Base-by-base conservation (phyloP, 2,797 vertebrate genomes). In the Gambelia wislizenii region DNA sequence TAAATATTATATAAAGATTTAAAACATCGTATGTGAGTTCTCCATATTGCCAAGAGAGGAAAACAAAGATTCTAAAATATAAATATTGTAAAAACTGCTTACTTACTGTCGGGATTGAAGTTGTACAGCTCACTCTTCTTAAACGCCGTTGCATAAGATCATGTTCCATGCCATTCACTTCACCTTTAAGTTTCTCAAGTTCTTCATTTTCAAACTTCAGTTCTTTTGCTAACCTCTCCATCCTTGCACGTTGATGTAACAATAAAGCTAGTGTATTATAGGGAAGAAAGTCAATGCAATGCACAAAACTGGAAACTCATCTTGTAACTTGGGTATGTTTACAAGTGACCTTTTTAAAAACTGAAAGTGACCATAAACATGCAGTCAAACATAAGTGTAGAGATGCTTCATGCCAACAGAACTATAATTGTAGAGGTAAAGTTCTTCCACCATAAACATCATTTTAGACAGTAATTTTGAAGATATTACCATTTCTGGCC, bases 111-210 rank as follows among this genome's bases (percentile, higher is more conserved):
- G 99, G 99, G 96, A 98, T 98, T 69, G 98, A 95, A 93, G 97
- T 98, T 92, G 98, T 98, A 92, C 98, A 98, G 97, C 98, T 99
- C 94, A 99, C 99, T 93, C 99, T 97, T 95, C 98, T 97, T 94
- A 99, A 98, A 64, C 98, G 97, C 92, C 99, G 98, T 96, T 99
- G 99, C 97, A 99, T 98, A 86, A 98, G 98, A 64, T 99, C 98
- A 54, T 98, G 98, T 94, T 99, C 99, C 99, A 99, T 99, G 89
- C 98, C 97, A 91, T 99, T 99, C 88, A 99, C 99, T 87, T 99
- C 98, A 0, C 97, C 92, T 95, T 99, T 99, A 93, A 99, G 95
- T 54, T 97, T 97, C 85, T 99, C 99, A 22, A 99, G 97, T 92
- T 99, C 99, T 94, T 99, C 98, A 90, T 97, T 98, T 96, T 99